Percentiles rank a stretch among this genome's conserved stretches.
Conservation (phyloP, 2,113 vertebrate species). For the Falcunculus frontatus region DNA sequence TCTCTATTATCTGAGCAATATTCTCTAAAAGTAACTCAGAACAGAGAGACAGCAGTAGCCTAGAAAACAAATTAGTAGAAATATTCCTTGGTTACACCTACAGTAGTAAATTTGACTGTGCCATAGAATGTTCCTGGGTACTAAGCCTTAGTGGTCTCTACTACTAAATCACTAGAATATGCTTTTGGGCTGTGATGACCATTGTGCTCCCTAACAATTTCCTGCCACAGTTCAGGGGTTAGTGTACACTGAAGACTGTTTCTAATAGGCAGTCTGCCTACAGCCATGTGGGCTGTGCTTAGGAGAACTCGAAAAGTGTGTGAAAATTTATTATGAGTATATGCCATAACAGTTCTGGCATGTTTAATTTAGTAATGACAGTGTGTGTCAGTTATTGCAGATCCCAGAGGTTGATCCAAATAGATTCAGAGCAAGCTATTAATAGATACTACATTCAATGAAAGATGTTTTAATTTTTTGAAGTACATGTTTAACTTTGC, state of each 20-base stretch:
- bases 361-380: constrained; percentile 4
- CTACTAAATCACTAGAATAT: not conserved
- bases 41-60: not conserved
- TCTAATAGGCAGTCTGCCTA: not conserved
- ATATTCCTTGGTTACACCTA: not conserved
- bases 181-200: not conserved
- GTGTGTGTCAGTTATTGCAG: not conserved
- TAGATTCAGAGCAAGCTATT: not conserved
- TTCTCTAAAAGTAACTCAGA: not conserved
- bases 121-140: not conserved
- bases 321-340: not conserved
- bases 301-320: not conserved
- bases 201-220: not conserved
- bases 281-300: not conserved
- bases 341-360: not conserved
- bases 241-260: not conserved
- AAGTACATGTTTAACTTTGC: not conserved
- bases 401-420: not conserved
- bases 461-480: not conserved
- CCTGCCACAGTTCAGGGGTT: not conserved
- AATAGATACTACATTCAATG: not conserved
- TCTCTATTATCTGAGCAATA: not conserved
- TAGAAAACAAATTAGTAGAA: not conserved
- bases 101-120: not conserved
- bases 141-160: not conserved